Conservation (phyloP, 1,140 invertebrate species). For the Parapsyche elsis region DNA sequence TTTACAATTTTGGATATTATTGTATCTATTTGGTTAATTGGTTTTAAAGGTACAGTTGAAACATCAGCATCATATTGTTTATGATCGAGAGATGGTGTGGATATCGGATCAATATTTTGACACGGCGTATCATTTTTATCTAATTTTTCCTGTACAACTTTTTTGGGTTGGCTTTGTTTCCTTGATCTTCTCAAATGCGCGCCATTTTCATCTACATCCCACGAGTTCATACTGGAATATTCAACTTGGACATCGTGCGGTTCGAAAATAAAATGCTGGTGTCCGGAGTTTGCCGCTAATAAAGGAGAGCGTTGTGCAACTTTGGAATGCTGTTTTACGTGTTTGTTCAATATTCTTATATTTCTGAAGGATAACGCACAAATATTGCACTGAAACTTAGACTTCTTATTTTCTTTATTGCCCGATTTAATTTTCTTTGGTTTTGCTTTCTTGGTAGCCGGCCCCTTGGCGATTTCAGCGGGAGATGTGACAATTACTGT, state of each 20-base stretch:
- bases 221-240: slow-evolving; percentile 56
- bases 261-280: slow-evolving; percentile 59
- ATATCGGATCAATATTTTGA: not conserved
- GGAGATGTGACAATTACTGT: slow-evolving; percentile 67
- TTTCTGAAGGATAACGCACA: slow-evolving; percentile 48
- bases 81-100: not conserved
- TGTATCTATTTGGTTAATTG: not conserved
- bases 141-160: slow-evolving; percentile 58
- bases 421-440: slow-evolving; percentile 60
- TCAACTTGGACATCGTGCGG: slow-evolving; percentile 58
- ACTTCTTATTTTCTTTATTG: slow-evolving; percentile 54
- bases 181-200: slow-evolving; percentile 60
- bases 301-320: slow-evolving; percentile 54
- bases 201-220: slow-evolving; percentile 57
- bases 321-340: slow-evolving; percentile 65
- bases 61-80: not conserved
- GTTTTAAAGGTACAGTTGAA: not conserved
- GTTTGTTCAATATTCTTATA: slow-evolving; percentile 56
- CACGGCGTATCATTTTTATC: not conserved
- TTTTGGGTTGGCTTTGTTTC: slow-evolving; percentile 66
- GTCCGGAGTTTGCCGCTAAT: slow-evolving; percentile 59
- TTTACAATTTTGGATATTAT: slow-evolving; percentile 2
- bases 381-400: slow-evolving; percentile 61
- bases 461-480: slow-evolving; percentile 67
- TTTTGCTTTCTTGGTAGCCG: slow-evolving; percentile 57